Evolutionary conservation across 1,140 invertebrate genomes (phyloP).

Genomic region (Leptonema lineaticorne): DNA sequence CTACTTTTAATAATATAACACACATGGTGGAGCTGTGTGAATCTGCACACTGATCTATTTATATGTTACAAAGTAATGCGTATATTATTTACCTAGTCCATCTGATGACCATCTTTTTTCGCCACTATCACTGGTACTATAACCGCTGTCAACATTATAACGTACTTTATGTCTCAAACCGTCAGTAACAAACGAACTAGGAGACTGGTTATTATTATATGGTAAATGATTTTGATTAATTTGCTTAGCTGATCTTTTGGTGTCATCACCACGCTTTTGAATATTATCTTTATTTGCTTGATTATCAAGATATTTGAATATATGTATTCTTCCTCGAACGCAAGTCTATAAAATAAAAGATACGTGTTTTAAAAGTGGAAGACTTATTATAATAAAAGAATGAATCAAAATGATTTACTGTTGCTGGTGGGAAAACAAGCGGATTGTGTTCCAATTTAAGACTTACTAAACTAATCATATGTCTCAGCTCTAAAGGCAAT

Average conservation of each 20-base stretch:
- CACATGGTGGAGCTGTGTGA: no score
- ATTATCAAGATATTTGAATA: constrained; percentile 91
- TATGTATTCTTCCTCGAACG: constrained; percentile 86
- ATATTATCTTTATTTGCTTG: constrained; percentile 74
- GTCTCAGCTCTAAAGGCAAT: constrained; percentile 81
- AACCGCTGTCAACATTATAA: constrained; percentile 85
- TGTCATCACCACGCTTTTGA: constrained; percentile 57
- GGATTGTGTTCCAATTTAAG: constrained; percentile 85
- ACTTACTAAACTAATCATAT: constrained; percentile 79
- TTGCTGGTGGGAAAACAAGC: constrained; percentile 84
- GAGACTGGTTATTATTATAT: background rate
- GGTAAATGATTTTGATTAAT: constrained; percentile 37
- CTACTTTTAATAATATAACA: background rate
- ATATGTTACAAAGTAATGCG: background rate
- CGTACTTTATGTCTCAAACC: constrained; percentile 60
- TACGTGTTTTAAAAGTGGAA: background rate
- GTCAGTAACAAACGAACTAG: constrained; percentile 23
- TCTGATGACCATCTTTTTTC: constrained; percentile 88
- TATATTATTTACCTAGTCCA: constrained; percentile 58
- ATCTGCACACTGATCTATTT: constrained; percentile 44
- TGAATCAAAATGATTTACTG: constrained; percentile 76
- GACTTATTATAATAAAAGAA: no score
- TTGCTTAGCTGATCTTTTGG: constrained; percentile 51
- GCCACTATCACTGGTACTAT: constrained; percentile 76
- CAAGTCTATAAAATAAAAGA: constrained; percentile 68